Evolutionary conservation across 2,888 invertebrate genomes (phyloP).

Genomic region (Xanthostigma xanthostigma): DNA sequence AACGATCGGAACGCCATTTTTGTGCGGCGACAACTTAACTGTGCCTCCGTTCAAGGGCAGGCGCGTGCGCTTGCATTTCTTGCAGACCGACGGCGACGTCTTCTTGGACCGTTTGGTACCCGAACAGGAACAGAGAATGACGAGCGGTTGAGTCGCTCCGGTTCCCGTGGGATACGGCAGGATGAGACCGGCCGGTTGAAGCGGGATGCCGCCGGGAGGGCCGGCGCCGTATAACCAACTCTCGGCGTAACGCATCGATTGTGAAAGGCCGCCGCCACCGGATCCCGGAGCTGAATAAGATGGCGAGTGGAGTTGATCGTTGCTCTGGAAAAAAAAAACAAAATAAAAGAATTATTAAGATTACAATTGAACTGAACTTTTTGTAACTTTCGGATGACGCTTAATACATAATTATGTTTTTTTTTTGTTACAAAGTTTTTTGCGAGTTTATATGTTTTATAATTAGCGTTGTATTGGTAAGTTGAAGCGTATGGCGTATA

Average conservation of each 20-base stretch:
- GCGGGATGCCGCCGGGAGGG: conserved; percentile 28
- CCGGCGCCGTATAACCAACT: conserved; percentile 76
- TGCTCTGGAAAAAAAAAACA: conserved; percentile 16
- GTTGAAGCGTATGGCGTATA: too few species aligned
- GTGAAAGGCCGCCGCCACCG: conserved; percentile 56
- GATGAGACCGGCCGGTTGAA: conserved; percentile 28
- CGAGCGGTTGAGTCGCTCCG: conserved; percentile 45
- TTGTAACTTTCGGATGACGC: too few species aligned
- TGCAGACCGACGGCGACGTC: conserved; percentile 63
- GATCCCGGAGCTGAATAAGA: conserved; percentile 32
- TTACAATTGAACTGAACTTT: too few species aligned
- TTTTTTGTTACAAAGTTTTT: too few species aligned
- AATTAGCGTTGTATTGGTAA: too few species aligned
- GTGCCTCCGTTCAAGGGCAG: conserved; percentile 40
- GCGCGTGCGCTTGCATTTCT: conserved; percentile 71
- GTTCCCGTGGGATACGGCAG: conserved; percentile 38
- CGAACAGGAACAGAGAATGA: conserved; percentile 67
- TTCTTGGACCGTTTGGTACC: conserved; percentile 58
- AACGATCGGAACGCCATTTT: conserved; percentile 12
- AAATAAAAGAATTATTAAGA: too few species aligned
- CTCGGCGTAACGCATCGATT: conserved; percentile 74
- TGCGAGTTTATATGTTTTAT: too few species aligned
- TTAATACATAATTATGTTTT: too few species aligned
- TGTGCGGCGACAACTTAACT: neutral
- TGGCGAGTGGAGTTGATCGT: conserved; percentile 14